Percentiles rank a stretch among this genome's conserved stretches.
Evolutionary conservation across 2,797 vertebrate genomes (phyloP).

Genomic region (Gorsachius magnificus): DNA sequence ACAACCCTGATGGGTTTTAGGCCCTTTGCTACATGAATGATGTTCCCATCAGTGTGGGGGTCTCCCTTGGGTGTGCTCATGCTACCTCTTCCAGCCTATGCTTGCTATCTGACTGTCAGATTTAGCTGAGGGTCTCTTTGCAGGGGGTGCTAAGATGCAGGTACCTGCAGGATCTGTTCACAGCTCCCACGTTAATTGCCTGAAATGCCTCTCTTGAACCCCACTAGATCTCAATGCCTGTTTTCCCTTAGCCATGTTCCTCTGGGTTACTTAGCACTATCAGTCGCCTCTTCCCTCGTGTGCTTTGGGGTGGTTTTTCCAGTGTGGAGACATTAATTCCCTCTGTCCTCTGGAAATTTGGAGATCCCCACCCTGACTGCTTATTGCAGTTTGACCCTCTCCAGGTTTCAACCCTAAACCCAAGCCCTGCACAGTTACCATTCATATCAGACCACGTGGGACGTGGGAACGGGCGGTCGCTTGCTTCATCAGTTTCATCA

Average conservation of each 20-base stretch:
- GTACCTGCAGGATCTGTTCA: not conserved
- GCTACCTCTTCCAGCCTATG: not conserved
- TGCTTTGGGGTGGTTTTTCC: not conserved
- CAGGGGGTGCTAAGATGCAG: not conserved
- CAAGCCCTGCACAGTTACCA: not conserved
- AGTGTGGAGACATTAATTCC: not conserved
- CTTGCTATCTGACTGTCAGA: not conserved
- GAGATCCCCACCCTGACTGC: not conserved
- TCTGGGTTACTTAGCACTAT: not conserved
- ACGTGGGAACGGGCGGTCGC: not conserved
- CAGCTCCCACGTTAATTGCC: not conserved
- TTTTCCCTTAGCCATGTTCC: not conserved
- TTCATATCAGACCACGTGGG: not conserved
- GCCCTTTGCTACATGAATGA: accelerated
- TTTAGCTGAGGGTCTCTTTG: not conserved
- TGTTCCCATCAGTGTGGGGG: not conserved
- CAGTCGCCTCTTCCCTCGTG: not conserved
- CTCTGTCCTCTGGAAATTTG: not conserved
- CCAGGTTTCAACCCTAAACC: not conserved
- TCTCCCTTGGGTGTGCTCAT: not conserved
- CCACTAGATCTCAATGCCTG: not conserved
- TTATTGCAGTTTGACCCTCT: not conserved
- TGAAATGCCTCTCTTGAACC: not conserved
- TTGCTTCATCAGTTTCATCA: accelerated
- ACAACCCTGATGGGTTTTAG: not conserved